Evolutionary conservation across 92 coral and sea anemone species (phyloP), one percentile per base, ranked within the genome.

Genomic region (Palythoa grandiflora): DNA sequence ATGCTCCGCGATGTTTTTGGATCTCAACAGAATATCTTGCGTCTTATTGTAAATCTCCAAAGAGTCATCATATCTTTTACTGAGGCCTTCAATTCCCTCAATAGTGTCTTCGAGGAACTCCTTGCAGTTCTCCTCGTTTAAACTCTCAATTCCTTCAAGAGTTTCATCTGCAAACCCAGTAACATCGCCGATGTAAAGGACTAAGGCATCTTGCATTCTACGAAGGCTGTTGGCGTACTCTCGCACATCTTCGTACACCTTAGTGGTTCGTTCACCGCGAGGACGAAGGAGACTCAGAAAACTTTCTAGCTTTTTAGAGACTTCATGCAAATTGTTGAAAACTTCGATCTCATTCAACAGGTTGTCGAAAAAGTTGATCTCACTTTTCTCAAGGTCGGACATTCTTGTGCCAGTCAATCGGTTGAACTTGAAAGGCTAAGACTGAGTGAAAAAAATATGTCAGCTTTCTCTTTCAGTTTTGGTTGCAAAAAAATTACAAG

Each of bases 61-160:
- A 17, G 77, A 38, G 19, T 53, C 50, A 5, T 78, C 70, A 28
- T 28, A 54, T 52, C 12, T 37, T 35, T 14, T 35, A 36, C 51
- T 37, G 48, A 78, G 50, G 3, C 16, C 68, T 53, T 78, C 68
- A 9, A 78, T 52, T 53, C 50, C 83, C 12, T 53, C 70, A 7
- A 53, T 0, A 1, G 51, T 78, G 12, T 78, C 83, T 55, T 55
- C 70, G 38, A 78, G 70, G 35, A 55, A 53, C 5, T 78, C 70
- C 54, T 37, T 70, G 38, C 44, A 78, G 50, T 52, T 78, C 19
- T 78, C 83, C 37, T 78, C 68, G 35, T 66, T 78, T 66, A 78
- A 78, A 55, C n/a, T 6, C 14, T 28, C 52, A 12, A 78, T 19
- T 17, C 83, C 68, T 6, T 78, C 70, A 12, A 78, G 51, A 55